These are phyloP conservation scores for Leucoraja erinaceus DNA, from an alignment of 2,113 vertebrate genomes.

Conservation along the genomic window DNA sequence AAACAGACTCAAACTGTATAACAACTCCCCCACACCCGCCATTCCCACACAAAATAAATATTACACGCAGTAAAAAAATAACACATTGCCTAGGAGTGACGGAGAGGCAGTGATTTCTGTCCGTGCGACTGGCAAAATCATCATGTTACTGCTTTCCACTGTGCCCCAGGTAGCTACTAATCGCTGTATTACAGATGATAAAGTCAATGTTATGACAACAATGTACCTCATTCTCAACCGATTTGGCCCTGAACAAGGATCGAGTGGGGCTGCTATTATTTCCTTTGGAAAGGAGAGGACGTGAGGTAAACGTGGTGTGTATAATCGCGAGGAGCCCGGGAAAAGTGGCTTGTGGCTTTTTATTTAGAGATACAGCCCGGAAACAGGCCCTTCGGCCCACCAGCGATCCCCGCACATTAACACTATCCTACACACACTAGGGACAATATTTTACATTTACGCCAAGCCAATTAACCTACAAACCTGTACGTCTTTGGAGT, in stretches of 20 bases:
- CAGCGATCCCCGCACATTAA: too few species aligned
- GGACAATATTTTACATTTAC: too few species aligned
- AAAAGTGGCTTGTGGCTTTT: too few species aligned
- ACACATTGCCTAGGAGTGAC: neutral
- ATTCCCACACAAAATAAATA: neutral
- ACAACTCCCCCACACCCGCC: neutral
- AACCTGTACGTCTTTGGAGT: too few species aligned
- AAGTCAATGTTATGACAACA: neutral
- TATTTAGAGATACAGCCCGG: too few species aligned
- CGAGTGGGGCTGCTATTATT: too few species aligned
- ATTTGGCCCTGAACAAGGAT: neutral
- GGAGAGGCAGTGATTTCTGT: neutral
- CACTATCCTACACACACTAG: too few species aligned
- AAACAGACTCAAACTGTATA: neutral
- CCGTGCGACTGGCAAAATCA: neutral
- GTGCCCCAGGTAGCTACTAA: neutral
- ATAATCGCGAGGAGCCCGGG: too few species aligned
- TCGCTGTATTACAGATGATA: neutral
- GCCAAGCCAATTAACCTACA: too few species aligned
- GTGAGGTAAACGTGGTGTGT: too few species aligned
- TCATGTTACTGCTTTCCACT: neutral
- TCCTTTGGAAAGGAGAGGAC: too few species aligned
- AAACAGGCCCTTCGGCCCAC: too few species aligned
- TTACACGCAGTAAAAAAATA: neutral
- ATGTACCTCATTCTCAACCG: neutral